Evolutionary conservation across 2,797 vertebrate species (phyloP).

Genomic region (Sebastes trivittatus): DNA sequence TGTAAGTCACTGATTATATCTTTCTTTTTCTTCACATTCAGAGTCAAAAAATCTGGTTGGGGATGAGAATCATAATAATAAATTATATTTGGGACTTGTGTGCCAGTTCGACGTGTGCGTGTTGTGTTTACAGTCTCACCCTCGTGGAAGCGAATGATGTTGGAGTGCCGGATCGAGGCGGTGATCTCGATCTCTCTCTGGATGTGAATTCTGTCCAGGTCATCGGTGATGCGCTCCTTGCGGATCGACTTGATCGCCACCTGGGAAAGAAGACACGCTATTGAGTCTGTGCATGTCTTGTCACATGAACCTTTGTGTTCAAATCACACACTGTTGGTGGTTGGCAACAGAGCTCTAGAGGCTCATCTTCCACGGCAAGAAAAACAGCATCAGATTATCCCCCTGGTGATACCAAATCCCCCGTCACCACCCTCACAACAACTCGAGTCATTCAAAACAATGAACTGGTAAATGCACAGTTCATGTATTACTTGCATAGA

Average conservation of each 20-base stretch:
- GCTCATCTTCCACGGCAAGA: not conserved
- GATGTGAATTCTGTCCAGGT: conserved; percentile 84
- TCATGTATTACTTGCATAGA: not conserved
- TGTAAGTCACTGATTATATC: too few relatives aligned
- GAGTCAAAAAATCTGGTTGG: not conserved
- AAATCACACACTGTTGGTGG: not conserved
- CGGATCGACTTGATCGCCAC: conserved; percentile 87
- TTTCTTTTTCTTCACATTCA: not conserved
- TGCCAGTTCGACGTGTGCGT: not conserved
- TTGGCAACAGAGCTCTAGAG: not conserved
- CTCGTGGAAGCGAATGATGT: conserved; percentile 85
- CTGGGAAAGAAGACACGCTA: conserved; percentile 47
- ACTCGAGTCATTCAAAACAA: not conserved
- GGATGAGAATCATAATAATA: not conserved
- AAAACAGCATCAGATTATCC: not conserved
- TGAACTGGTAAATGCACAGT: not conserved
- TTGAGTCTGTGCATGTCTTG: not conserved
- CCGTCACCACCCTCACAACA: not conserved
- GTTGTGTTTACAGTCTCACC: conserved; percentile 66
- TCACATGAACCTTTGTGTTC: not conserved
- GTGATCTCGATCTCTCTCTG: conserved; percentile 88
- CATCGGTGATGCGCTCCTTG: conserved; percentile 82
- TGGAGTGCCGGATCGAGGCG: conserved; percentile 79
- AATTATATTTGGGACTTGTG: not conserved
- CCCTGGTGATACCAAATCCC: not conserved